phyloP scores from a whole-genome alignment of 2,888 invertebrate species.

The Tyria jacobaeae region DNA sequence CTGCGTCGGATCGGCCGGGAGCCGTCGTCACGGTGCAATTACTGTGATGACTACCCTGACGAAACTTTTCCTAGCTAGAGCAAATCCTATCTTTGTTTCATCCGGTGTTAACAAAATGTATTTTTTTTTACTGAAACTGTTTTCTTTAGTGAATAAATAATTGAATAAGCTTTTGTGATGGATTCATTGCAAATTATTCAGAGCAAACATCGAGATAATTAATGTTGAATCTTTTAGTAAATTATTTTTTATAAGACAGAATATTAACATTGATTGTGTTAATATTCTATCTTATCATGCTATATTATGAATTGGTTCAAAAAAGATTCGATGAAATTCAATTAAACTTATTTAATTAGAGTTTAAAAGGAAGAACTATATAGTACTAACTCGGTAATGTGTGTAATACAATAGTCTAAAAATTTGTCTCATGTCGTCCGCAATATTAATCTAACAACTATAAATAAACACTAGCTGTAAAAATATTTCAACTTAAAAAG shows the following conservation, averaged over 20 bases:
- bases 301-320: background rate
- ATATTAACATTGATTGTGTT: background rate
- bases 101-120: slow-evolving; percentile 1
- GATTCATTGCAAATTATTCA: slow-evolving; percentile 25
- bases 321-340: background rate
- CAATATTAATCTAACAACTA: too few species aligned
- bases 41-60: too few species aligned
- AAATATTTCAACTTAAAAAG: too few species aligned
- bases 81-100: background rate
- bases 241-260: background rate
- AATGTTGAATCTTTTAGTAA: background rate
- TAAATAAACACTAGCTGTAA: too few species aligned
- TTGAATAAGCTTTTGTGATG: slow-evolving; percentile 20
- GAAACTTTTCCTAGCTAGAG: background rate
- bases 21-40: too few species aligned
- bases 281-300: too few species aligned
- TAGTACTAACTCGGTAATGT: too few species aligned
- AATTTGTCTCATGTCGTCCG: background rate
- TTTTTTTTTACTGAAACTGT: slow-evolving; percentile 12
- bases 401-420: background rate
- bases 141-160: slow-evolving; percentile 17
- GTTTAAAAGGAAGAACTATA: background rate
- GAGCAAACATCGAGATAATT: slow-evolving; percentile 11
- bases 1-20: too few species aligned
- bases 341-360: background rate